A percentile compares a stretch with the other conserved stretches of the same genome.
These are phyloP conservation scores for Tretioscincus oriximinensis DNA, from an alignment of 2,113 vertebrate genomes.

Conservation along the genomic window DNA sequence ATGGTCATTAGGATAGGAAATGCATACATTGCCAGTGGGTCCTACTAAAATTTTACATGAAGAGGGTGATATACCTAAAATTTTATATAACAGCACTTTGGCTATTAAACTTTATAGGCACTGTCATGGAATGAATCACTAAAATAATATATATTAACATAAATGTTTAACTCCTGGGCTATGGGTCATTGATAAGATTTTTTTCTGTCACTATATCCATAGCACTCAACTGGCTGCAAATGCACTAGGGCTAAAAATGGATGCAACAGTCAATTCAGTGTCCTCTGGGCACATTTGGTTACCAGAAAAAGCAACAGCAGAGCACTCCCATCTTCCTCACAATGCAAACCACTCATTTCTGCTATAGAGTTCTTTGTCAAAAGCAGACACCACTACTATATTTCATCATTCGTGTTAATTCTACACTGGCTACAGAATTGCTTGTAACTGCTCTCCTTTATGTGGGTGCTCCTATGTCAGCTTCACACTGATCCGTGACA, in stretches of 20 bases:
- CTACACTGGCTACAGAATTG: too few relatives aligned
- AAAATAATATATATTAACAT: slow-evolving; percentile 9
- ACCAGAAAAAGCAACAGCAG: too few relatives aligned
- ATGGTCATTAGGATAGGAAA: not conserved
- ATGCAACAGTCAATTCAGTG: not conserved
- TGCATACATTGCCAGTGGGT: not conserved
- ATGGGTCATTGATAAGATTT: not conserved
- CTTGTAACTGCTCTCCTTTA: too few relatives aligned
- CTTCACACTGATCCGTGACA: too few relatives aligned
- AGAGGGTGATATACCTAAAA: not conserved
- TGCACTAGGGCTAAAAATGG: not conserved
- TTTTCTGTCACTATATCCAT: not conserved
- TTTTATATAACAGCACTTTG: slow-evolving; percentile 2
- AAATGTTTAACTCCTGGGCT: not conserved
- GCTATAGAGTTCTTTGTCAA: too few relatives aligned
- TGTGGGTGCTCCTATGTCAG: too few relatives aligned
- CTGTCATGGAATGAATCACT: slow-evolving; percentile 5
- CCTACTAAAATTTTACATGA: not conserved
- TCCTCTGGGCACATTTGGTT: too few relatives aligned
- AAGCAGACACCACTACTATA: too few relatives aligned
- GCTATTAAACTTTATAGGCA: slow-evolving; percentile 15
- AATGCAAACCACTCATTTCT: too few relatives aligned
- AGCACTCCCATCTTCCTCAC: too few relatives aligned
- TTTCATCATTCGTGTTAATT: too few relatives aligned
- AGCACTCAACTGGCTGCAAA: not conserved